These are phyloP conservation scores for Zootermopsis nevadensis DNA, from an alignment of 2,888 invertebrate genomes.

Conservation along the genomic window DNA sequence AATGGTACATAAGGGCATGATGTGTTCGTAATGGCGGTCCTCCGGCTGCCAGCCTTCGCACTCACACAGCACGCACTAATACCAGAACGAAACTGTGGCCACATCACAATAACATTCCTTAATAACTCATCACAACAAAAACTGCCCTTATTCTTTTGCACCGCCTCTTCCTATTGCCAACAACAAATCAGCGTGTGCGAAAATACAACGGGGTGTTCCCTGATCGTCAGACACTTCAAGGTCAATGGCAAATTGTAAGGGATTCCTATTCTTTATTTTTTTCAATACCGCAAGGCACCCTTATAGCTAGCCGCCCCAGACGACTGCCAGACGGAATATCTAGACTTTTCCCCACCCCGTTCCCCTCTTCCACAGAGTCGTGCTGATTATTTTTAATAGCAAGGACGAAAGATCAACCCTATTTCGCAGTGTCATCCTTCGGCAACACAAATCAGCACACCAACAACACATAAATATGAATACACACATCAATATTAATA, in stretches of 20 bases:
- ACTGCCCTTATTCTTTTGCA: slow-evolving; percentile 15
- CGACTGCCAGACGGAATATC: slow-evolving; percentile 34
- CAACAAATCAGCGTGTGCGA: slow-evolving; percentile 42
- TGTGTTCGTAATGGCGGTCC: slow-evolving; percentile 47
- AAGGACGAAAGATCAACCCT: not conserved
- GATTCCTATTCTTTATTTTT: slow-evolving; percentile 34
- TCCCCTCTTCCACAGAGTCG: not conserved
- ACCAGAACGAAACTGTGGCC: slow-evolving; percentile 18
- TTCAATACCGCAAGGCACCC: slow-evolving; percentile 16
- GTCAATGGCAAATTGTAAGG: slow-evolving; percentile 25
- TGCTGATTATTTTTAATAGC: not conserved
- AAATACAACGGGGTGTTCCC: slow-evolving; percentile 35
- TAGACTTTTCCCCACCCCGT: not conserved
- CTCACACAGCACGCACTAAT: slow-evolving; percentile 31
- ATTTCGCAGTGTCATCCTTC: slow-evolving; percentile 34
- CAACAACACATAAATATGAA: not conserved
- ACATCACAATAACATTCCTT: not conserved
- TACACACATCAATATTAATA: not conserved
- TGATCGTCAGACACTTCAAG: slow-evolving; percentile 27
- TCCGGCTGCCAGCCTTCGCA: not conserved
- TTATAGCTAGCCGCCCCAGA: slow-evolving; percentile 25
- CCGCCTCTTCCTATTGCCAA: slow-evolving; percentile 32
- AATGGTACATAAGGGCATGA: slow-evolving; percentile 45
- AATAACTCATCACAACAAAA: slow-evolving; percentile 15
- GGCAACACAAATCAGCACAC: not conserved